These are phyloP conservation scores for Zelleria hepariella DNA, from an alignment of 2,888 invertebrate species.

Conservation along the genomic window DNA sequence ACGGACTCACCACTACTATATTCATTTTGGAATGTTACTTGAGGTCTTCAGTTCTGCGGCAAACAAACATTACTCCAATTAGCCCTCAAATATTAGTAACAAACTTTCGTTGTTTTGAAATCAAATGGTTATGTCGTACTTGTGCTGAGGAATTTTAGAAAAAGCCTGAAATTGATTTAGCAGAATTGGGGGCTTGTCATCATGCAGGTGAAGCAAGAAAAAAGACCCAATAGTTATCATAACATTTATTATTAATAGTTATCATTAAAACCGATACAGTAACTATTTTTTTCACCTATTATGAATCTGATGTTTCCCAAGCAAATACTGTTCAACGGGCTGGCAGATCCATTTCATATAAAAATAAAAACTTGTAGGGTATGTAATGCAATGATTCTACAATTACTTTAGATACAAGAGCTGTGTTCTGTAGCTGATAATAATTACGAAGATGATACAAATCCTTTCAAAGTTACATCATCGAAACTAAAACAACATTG, in stretches of 20 bases:
- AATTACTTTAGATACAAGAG: background rate
- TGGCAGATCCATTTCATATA: conserved; percentile 48
- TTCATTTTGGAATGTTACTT: conserved; percentile 68
- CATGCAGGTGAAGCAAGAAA: conserved; percentile 67
- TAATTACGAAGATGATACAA: background rate
- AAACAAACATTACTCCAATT: conserved; percentile 50
- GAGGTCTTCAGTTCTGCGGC: conserved; percentile 65
- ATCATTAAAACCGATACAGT: conserved; percentile 53
- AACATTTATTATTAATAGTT: conserved; percentile 62
- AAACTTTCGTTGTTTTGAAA: background rate
- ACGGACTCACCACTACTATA: conserved; percentile 12
- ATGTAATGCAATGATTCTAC: background rate
- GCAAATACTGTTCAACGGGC: conserved; percentile 33
- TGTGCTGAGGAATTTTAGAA: conserved; percentile 3
- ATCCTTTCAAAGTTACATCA: background rate
- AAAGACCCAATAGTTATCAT: conserved; percentile 58
- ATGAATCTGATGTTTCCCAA: conserved; percentile 28
- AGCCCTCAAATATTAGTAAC: background rate
- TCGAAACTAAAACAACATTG: background rate
- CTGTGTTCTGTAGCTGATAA: background rate
- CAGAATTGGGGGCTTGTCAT: conserved; percentile 35
- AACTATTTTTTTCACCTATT: conserved; percentile 20
- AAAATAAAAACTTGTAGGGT: conserved; percentile 49
- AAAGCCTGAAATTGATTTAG: conserved; percentile 1
- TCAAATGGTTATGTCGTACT: background rate